Conservation (phyloP, 2,113 vertebrate species). For the Salvelinus sp. region DNA sequence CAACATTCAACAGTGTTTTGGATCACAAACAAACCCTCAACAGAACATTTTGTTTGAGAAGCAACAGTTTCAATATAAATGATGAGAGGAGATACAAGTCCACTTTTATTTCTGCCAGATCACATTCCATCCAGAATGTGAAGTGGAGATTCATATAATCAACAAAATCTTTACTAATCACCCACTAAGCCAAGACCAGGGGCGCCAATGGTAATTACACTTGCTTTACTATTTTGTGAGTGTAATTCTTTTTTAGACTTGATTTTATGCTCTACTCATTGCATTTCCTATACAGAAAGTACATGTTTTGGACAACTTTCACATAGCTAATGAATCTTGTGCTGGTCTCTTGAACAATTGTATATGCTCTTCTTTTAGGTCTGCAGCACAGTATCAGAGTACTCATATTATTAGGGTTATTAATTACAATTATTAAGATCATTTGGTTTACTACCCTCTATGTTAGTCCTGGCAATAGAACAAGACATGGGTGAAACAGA, state of each 20-base stretch:
- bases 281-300: too few relatives aligned
- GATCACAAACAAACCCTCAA: too few relatives aligned
- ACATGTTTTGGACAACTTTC: too few relatives aligned
- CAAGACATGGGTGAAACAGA: constrained; percentile 29
- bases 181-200: not conserved
- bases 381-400: too few relatives aligned
- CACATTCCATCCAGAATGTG: not conserved
- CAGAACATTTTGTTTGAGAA: too few relatives aligned
- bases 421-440: too few relatives aligned
- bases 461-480: constrained; percentile 21
- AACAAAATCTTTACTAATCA: constrained; percentile 9
- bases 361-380: too few relatives aligned
- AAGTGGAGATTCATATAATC: not conserved
- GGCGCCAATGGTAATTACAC: not conserved
- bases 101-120: not conserved
- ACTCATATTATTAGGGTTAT: too few relatives aligned
- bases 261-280: constrained; percentile 10
- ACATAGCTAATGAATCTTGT: too few relatives aligned
- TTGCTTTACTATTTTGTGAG: not conserved
- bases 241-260: constrained; percentile 4
- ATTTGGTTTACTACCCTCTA: not conserved
- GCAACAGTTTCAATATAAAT: too few relatives aligned
- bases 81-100: not conserved
- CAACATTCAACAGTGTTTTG: too few relatives aligned
- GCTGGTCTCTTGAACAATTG: too few relatives aligned